Evolutionary conservation across 2,113 vertebrate genomes (phyloP).

Genomic region (Spea multiplicata): DNA sequence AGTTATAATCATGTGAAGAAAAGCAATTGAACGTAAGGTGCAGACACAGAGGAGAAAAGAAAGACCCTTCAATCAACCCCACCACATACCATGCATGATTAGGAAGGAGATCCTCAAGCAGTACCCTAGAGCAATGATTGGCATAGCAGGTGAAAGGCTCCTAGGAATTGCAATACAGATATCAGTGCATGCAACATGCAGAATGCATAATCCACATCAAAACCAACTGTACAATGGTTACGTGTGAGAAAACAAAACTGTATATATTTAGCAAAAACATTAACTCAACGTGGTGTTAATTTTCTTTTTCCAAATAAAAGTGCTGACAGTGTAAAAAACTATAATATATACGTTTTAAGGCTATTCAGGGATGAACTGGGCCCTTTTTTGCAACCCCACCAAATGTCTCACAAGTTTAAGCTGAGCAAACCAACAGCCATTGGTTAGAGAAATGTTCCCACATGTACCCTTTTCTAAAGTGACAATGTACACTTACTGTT

Average conservation of each 20-base stretch:
- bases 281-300: no score
- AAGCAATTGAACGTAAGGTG: conserved; percentile 47
- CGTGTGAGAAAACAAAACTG: background rate
- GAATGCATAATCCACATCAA: conserved; percentile 49
- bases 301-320: no score
- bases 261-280: no score
- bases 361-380: no score
- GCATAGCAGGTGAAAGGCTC: conserved; percentile 59
- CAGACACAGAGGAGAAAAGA: conserved; percentile 43
- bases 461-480: no score
- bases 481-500: conserved; percentile 74
- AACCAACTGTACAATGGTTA: background rate
- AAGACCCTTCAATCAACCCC: conserved; percentile 16
- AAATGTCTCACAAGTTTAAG: no score
- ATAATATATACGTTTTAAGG: no score
- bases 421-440: no score
- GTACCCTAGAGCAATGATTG: conserved; percentile 61
- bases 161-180: conserved; percentile 62
- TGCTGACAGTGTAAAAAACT: no score
- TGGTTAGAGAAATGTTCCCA: no score
- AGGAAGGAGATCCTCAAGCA: conserved; percentile 62
- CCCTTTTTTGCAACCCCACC: no score
- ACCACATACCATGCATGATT: conserved; percentile 68
- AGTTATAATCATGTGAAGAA: background rate
- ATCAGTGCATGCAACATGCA: conserved; percentile 64